Evolutionary conservation across 2,113 vertebrate species (phyloP), one percentile per base, ranked within the genome.

Genomic region (Zosterops pallidus): DNA sequence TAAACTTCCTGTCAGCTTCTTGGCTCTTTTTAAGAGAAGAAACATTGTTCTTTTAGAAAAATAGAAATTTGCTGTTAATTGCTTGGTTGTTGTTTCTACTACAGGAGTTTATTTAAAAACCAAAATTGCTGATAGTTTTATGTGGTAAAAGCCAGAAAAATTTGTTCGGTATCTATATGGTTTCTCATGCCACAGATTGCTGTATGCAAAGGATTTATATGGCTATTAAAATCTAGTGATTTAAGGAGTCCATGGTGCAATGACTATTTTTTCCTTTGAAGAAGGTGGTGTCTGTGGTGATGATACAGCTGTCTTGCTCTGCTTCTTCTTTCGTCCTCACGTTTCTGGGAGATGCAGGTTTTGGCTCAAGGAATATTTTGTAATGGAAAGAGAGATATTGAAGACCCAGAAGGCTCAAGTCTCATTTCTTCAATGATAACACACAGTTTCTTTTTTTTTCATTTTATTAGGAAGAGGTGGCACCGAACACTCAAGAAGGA

Each of bases 151-250:
- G 57, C 14, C 74, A 65, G 69, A 83, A 82, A 65, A 83, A 41
- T 7, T 70, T 71, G 68, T 77, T 92, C 10, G 24, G 55, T 92
- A 47, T 92, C 90, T 92, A 20, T 46, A 46, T 70, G 92, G 84
- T 93, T 95, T 95, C 89, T 93, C 87, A 39, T 55, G 71, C 62
- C 81, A 78, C 86, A 87, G 83, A 83, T 69, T 94, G 93, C 77
- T 97, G 82, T 97, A 90, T 22, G 16, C 63, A 91, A 72, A 86
- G 69, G 83, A 90, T 92, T 93, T 94, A 57, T 96, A 94, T 93
- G 90, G 72, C 88, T 95, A 96, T 97, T 97, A 97, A 97, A 97
- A 90, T 82, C 22, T 86, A 96, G 90, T 86, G 79, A 86, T 91
- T 91, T 89, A 95, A 95, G 76, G 67, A 91, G 42, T 79, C 20